Evolutionary conservation across 2,797 vertebrate species (phyloP).

Genomic region (Phoeniculus purpureus): DNA sequence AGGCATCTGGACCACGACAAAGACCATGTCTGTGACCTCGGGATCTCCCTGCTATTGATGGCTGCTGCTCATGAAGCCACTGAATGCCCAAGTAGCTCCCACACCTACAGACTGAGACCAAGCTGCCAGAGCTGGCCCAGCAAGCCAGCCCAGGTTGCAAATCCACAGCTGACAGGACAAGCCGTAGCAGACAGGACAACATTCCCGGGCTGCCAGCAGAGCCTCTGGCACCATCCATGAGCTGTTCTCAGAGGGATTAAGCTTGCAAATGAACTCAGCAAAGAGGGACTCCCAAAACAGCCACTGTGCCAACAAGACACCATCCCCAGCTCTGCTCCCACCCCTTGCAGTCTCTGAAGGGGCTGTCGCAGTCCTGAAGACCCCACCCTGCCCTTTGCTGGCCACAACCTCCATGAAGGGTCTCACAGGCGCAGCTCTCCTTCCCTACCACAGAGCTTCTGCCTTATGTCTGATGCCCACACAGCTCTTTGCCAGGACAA

Average conservation of each 20-base stretch:
- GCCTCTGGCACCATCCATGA: constrained; percentile 16
- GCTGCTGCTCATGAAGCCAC: background rate
- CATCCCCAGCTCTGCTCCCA: background rate
- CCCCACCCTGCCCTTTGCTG: background rate
- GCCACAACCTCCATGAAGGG: background rate
- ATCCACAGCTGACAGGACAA: constrained; percentile 42
- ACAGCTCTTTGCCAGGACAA: background rate
- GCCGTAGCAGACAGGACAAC: background rate
- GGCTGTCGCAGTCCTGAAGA: background rate
- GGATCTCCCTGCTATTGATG: background rate
- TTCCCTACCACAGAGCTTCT: background rate
- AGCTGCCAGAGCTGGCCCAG: constrained; percentile 40
- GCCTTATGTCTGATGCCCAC: background rate
- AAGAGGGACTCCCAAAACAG: background rate
- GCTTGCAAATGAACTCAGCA: constrained; percentile 16
- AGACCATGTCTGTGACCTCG: background rate
- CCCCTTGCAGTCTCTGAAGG: background rate
- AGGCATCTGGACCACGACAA: background rate
- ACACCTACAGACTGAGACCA: background rate
- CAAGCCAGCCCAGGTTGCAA: constrained; percentile 47
- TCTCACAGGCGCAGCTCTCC: background rate
- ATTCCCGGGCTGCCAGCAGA: background rate
- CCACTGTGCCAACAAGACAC: background rate
- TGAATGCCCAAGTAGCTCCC: background rate
- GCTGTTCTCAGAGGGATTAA: background rate